Conservation (phyloP, 2,113 vertebrate genomes). For the Brienomyrus brachyistius region DNA sequence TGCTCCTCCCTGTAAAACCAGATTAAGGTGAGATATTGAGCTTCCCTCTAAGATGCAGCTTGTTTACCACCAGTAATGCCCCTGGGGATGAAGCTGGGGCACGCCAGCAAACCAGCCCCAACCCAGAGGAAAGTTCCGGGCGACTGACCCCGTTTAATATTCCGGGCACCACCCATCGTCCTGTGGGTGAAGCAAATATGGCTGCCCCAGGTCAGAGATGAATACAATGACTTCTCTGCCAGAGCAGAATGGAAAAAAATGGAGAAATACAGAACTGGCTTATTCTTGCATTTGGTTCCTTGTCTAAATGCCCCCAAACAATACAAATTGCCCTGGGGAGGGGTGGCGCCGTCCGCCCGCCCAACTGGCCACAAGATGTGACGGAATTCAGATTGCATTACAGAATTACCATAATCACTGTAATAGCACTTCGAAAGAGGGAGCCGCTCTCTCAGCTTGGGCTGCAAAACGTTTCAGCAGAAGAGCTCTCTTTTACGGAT, state of each 20-base stretch:
- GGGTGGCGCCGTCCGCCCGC: not conserved
- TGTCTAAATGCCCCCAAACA: not conserved
- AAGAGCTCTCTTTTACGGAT: not conserved
- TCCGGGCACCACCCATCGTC: not conserved
- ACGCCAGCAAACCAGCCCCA: not conserved
- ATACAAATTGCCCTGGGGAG: not conserved
- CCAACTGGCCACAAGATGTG: not conserved
- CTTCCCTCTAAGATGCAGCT: not conserved
- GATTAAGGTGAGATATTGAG: not conserved
- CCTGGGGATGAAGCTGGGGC: not conserved
- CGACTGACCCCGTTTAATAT: not conserved
- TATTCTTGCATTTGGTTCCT: constrained; percentile 8
- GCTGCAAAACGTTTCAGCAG: not conserved
- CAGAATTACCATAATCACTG: not conserved
- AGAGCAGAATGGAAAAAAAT: not conserved
- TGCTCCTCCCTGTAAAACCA: not conserved
- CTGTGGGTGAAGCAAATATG: not conserved
- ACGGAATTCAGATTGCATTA: not conserved
- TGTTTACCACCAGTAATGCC: not conserved
- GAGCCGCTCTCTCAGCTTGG: not conserved
- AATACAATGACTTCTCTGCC: not conserved
- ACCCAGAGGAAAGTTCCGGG: not conserved
- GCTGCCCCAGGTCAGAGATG: not conserved
- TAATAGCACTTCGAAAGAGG: not conserved
- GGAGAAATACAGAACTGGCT: constrained; percentile 5